Base-by-base conservation (phyloP, 2,113 vertebrate species). In the Orcinus orca region DNA sequence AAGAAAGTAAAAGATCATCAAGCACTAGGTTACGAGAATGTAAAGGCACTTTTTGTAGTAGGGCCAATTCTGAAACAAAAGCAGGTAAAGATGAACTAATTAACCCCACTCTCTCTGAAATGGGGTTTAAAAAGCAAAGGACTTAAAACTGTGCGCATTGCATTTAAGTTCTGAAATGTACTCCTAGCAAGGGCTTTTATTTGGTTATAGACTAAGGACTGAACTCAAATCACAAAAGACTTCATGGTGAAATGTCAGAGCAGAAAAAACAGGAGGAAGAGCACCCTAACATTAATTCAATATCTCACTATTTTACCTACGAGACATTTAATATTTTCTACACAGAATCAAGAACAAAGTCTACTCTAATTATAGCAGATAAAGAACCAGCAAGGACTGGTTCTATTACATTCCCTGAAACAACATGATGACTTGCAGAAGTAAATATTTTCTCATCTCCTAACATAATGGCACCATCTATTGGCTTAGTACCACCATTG, bases 381-480 rank as follows among this genome's bases (percentile, higher is more conserved):
- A 85, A 96, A 97, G 83, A 96, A 76, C 41, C 58, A 31, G 87
- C 95, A 81, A 91, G 82, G 15, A 44, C 33, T 79, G 67, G 93
- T 84, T 95, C 86, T 89, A 87, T 76, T 97, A 95, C 87, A 68
- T 81, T 93, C 90, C 58, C 76, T 76, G 71, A 65, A 97, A 85
- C 73, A 63, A n/a, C 23, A 74, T 3, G 12, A 58, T 0, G 18
- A 88, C 79, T 86, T 95, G 92, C n/a, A 50, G 36, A 55, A 63
- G 92, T 84, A 76, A 97, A 82, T 65, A 62, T 73, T n/a, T 82
- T 58, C 74, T 95, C 95, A 21, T 53, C 97, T 97, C 93, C 90
- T 88, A 90, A 97, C 93, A 77, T 87, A 95, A 92, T 12, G 97
- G 98, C 98, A 98, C 98, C 98, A 98, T 97, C 98, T 98, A 98